Base-by-base conservation (phyloP, 2,888 invertebrate genomes). In the Colletes collaris region DNA sequence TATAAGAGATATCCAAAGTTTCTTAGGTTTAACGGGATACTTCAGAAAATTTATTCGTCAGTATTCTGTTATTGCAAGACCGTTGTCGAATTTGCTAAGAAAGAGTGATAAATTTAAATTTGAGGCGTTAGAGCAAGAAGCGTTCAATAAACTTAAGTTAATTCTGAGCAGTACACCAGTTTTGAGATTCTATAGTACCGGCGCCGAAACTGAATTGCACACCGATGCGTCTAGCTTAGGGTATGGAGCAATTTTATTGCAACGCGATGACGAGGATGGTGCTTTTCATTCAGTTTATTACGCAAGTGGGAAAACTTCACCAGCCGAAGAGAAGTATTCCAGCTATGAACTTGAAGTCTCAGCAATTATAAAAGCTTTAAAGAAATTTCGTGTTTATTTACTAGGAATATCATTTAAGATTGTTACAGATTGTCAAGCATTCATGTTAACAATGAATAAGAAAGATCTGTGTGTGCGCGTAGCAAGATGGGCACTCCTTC, bases 171-270 rank as follows among this genome's bases (percentile, higher is more conserved):
- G 52, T n/a, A 52, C 55, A 6, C 84, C 84, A 0, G 63, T 86
- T 2, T 69, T 86, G 10, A 70, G 49, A 19, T 35, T 87, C 37
- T 83, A 82, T 49, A 10, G 63, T 0, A 4, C 59, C 0, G 67
- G 44, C 2, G 82, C 85, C 2, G 80, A 79, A 74, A 76, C 83
- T 10, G 77, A 86, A 27, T 46, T 77, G n/a, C 56, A 68, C 11
- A 69, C 70, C 0, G 72, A 76, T 11, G 70, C 59, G 13, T 66
- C 19, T 4, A 66, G 46, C 40, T 50, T 50, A 44, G 65, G 56
- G 13, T 56, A 35, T 1, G 56, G 35, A 7, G 37, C 56, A 1
- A 35, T 56, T 35, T 56, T 56, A 13, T 35, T 56, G 11, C 13
- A 56, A 0, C 37, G 37, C 4, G 13, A 35, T 35, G 13, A 11